Evolutionary conservation across 2,113 vertebrate species (phyloP).

Genomic region (Circaetus gallicus): DNA sequence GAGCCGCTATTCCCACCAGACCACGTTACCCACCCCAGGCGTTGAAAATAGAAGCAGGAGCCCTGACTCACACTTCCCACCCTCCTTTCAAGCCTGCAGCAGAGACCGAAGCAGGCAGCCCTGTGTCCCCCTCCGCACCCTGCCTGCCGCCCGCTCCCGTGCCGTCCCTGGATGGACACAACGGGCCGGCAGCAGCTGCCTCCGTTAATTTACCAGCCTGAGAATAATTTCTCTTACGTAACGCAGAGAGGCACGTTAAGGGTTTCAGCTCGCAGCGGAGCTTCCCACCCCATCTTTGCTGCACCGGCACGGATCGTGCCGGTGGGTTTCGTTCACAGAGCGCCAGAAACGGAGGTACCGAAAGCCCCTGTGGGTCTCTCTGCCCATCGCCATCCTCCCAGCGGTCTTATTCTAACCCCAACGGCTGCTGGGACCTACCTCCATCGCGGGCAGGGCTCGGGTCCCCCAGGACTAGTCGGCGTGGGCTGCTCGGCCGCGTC

Average conservation of each 20-base stretch:
- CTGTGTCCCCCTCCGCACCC: neutral
- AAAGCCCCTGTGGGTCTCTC: neutral
- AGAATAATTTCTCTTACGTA: neutral
- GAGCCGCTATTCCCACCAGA: neutral
- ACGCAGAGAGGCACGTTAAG: neutral
- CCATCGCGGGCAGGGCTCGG: neutral
- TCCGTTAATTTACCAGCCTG: neutral
- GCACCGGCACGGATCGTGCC: neutral
- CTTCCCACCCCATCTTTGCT: neutral
- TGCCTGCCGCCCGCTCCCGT: neutral
- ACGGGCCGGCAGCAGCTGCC: neutral
- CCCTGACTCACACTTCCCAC: neutral
- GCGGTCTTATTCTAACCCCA: rapidly evolving
- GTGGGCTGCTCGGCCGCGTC: neutral
- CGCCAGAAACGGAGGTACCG: neutral
- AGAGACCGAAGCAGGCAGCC: neutral
- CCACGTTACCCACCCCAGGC: neutral
- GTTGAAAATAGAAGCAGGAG: constrained; percentile 7
- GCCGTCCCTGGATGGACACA: neutral
- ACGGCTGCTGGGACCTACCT: constrained; percentile 8
- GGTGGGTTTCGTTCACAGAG: neutral
- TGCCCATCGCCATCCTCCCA: neutral
- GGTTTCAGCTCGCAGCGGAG: neutral
- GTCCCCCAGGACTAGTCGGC: neutral
- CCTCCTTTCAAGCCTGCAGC: neutral